Evolutionary conservation across 2,797 vertebrate genomes (phyloP).

Genomic region (Sebastes miniatus): DNA sequence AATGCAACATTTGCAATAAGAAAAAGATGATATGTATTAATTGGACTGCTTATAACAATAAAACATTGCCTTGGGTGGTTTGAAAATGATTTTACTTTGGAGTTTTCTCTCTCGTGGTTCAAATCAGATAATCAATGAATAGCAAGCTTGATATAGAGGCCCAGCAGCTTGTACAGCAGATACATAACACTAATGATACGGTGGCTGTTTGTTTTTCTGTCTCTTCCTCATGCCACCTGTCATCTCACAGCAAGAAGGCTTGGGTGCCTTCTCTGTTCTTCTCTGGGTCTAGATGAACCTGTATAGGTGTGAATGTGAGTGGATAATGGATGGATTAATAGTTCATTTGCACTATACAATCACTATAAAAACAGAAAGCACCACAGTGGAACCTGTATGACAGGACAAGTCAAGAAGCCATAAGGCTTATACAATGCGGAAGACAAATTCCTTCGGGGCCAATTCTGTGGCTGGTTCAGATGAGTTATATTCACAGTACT

Average conservation of each 20-base stretch:
- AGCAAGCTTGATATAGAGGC: not conserved
- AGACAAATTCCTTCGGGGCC: too few species aligned
- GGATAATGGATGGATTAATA: not conserved
- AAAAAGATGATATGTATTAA: not conserved
- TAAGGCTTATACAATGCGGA: not conserved
- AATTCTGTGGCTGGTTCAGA: too few species aligned
- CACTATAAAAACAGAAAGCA: not conserved
- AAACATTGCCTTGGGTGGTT: not conserved
- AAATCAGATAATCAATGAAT: not conserved
- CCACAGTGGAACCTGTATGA: not conserved
- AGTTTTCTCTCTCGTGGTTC: not conserved
- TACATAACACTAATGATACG: not conserved
- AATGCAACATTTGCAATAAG: not conserved
- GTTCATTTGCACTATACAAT: not conserved
- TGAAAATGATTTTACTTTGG: not conserved
- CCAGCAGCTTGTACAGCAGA: not conserved
- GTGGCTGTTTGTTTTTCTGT: too few species aligned
- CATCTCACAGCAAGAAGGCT: not conserved
- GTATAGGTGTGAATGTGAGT: not conserved
- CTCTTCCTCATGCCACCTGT: not conserved
- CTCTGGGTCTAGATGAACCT: not conserved
- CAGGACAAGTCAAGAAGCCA: not conserved
- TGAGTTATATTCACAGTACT: too few species aligned
- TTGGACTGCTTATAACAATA: not conserved
- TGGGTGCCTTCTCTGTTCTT: not conserved